Percentiles rank a stretch among this genome's conserved stretches.
Conservation (phyloP, 2,888 invertebrate genomes). For the Balanococcus diminutus region DNA sequence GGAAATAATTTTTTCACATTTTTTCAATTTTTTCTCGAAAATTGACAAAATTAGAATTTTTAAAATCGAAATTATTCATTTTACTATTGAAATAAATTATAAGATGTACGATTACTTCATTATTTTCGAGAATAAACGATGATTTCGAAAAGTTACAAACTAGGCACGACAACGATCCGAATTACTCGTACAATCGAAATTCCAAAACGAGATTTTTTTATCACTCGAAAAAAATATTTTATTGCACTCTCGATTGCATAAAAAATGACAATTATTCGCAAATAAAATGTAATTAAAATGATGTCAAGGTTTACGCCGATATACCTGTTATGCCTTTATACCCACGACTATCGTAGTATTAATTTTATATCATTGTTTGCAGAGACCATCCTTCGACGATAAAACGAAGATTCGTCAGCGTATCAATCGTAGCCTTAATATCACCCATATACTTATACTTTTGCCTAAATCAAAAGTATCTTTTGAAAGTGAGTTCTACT, state of each 20-base stretch:
- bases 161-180: not conserved
- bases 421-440: conserved; percentile 78
- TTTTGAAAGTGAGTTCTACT: conserved; percentile 65
- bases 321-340: not conserved
- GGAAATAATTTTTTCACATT: not conserved
- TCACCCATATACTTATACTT: conserved; percentile 79
- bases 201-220: not conserved
- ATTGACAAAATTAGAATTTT: not conserved
- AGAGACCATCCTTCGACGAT: conserved; percentile 90
- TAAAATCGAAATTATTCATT: not conserved
- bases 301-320: not conserved
- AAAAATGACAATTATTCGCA: conserved; percentile 23
- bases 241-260: not conserved
- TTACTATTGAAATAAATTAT: not conserved
- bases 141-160: not conserved
- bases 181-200: not conserved
- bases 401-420: conserved; percentile 85
- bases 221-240: not conserved
- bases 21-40: not conserved
- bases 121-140: not conserved
- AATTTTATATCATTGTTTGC: conserved; percentile 61
- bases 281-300: not conserved
- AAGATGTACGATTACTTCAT: not conserved
- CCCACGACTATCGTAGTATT: not conserved
- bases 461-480: conserved; percentile 70